Percentiles rank a stretch among this genome's conserved stretches.
phyloP scores from a whole-genome alignment of 2,888 invertebrate species.

The Disparrhopalites patrizii region DNA sequence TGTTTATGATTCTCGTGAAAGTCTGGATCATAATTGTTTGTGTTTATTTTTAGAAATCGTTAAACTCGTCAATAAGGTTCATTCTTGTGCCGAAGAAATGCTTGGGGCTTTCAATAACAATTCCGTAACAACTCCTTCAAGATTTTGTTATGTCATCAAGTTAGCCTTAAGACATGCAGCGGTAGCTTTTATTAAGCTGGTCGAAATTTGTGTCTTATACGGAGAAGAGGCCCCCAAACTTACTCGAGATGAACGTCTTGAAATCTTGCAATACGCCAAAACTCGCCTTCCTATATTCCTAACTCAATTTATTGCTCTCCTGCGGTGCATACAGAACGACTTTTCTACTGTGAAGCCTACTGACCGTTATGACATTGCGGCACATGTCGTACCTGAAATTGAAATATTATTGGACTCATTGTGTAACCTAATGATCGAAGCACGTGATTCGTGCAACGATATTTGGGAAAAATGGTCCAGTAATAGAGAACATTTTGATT shows the following conservation, averaged over 20 bases:
- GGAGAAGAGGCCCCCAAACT: slow-evolving; percentile 61
- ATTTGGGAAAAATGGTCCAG: slow-evolving; percentile 44
- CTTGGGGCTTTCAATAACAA: slow-evolving; percentile 41
- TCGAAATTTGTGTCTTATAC: slow-evolving; percentile 64
- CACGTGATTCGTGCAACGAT: slow-evolving; percentile 49
- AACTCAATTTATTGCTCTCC: slow-evolving; percentile 60
- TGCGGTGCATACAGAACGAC: slow-evolving; percentile 60
- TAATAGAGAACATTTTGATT: slow-evolving; percentile 4
- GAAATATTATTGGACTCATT: slow-evolving; percentile 61
- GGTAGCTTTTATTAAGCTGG: slow-evolving; percentile 56
- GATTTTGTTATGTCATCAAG: slow-evolving; percentile 61
- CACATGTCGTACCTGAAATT: slow-evolving; percentile 66
- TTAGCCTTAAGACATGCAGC: slow-evolving; percentile 62
- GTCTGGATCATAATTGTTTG: not conserved
- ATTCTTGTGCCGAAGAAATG: slow-evolving; percentile 56
- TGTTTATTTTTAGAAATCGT: slow-evolving; percentile 57
- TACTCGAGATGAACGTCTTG: slow-evolving; percentile 62
- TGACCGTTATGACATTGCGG: slow-evolving; percentile 61
- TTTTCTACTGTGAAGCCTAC: slow-evolving; percentile 58
- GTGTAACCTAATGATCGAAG: slow-evolving; percentile 59
- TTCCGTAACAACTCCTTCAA: slow-evolving; percentile 55
- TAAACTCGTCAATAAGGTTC: slow-evolving; percentile 62
- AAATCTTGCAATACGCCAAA: slow-evolving; percentile 64
- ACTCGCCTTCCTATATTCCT: slow-evolving; percentile 64
- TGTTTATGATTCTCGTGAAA: not conserved